A percentile compares a stretch with the other conserved stretches of the same genome.
Evolutionary conservation across 1,140 invertebrate genomes (phyloP).

Genomic region (Chrysomallon squamiferum): DNA sequence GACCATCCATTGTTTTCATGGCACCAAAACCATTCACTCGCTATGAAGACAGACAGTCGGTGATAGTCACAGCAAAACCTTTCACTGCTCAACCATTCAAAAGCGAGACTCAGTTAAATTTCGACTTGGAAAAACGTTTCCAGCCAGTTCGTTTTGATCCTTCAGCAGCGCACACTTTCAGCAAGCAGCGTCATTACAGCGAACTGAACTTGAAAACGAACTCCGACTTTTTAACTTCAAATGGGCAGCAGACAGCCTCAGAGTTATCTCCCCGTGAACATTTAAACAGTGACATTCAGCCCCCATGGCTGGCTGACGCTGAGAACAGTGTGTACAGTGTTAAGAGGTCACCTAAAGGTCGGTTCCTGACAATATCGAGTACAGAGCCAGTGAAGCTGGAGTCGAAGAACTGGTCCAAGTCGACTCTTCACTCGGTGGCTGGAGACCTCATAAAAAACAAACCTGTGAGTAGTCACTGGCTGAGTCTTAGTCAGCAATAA

Average conservation of each 20-base stretch:
- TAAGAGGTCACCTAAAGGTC: slow-evolving; percentile 60
- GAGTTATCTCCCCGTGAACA: background rate
- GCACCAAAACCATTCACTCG: slow-evolving; percentile 45
- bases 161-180: background rate
- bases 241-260: background rate
- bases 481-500: no score
- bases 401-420: slow-evolving; percentile 22
- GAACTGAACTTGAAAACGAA: slow-evolving; percentile 6
- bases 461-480: slow-evolving; percentile 43
- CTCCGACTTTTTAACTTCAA: background rate
- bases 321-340: slow-evolving; percentile 30
- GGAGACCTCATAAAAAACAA: slow-evolving; percentile 48
- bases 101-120: slow-evolving; percentile 21
- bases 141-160: no score
- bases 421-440: slow-evolving; percentile 38
- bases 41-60: slow-evolving; percentile 20
- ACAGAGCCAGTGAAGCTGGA: slow-evolving; percentile 66
- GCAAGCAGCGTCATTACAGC: slow-evolving; percentile 5
- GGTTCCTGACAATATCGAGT: slow-evolving; percentile 87
- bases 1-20: slow-evolving; percentile 30
- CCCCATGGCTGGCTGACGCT: slow-evolving; percentile 24
- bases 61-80: no score
- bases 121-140: no score
- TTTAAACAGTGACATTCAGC: slow-evolving; percentile 8
- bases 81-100: slow-evolving; percentile 17